phyloP scores from a whole-genome alignment of 2,797 vertebrate genomes.

The Chelidonichthys spinosus region DNA sequence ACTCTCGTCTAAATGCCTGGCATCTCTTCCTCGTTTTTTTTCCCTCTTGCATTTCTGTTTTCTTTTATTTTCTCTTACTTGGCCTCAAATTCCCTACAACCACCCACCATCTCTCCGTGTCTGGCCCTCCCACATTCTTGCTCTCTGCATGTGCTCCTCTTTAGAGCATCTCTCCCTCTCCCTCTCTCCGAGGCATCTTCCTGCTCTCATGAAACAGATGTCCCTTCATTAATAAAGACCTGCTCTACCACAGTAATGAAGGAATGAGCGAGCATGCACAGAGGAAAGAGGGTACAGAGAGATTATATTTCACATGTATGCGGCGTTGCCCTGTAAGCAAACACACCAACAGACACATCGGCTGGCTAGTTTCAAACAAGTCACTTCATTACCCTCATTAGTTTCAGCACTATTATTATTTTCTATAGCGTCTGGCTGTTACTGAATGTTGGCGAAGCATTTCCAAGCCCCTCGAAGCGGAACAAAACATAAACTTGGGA shows the following conservation, averaged over 20 bases:
- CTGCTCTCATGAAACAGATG: conserved; percentile 84
- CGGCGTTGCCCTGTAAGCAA: conserved; percentile 13
- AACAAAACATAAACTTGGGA: conserved; percentile 14
- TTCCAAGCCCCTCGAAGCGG: conserved; percentile 12
- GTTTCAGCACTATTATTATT: conserved; percentile 13
- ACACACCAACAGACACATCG: conserved; percentile 20
- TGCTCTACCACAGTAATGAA: conserved; percentile 63
- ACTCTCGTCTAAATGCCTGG: conserved; percentile 44
- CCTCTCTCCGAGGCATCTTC: conserved; percentile 73
- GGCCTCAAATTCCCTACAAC: conserved; percentile 48
- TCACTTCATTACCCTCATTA: conserved; percentile 24
- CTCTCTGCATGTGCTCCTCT: conserved; percentile 48
- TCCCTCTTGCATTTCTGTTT: conserved; percentile 26
- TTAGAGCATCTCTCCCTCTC: conserved; percentile 32
- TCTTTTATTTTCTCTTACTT: conserved; percentile 50
- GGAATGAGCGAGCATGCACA: conserved; percentile 32
- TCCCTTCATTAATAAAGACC: conserved; percentile 80
- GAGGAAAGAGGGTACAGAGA: conserved; percentile 26
- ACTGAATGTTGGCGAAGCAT: conserved; percentile 10
- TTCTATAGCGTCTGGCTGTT: conserved; percentile 4
- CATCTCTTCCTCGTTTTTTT: conserved; percentile 22
- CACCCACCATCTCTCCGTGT: conserved; percentile 33
- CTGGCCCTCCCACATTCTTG: conserved; percentile 49
- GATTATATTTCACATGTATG: conserved; percentile 39
- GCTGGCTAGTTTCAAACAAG: conserved; percentile 11